phyloP scores from a whole-genome alignment of 2,888 invertebrate genomes.

The Mesorhabditis spiculigera region DNA sequence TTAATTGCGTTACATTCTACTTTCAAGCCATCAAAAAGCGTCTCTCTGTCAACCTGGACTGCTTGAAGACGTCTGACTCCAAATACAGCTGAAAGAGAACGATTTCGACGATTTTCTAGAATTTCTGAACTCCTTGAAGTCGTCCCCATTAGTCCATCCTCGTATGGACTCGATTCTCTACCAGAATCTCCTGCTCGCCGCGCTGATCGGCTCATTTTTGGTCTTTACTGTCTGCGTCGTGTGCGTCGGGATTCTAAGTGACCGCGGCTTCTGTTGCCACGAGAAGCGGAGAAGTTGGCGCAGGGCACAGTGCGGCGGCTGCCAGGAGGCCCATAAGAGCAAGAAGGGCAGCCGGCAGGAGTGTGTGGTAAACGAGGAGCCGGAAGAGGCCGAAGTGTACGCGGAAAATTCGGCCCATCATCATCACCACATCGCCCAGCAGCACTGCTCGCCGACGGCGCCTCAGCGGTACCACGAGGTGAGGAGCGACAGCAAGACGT shows the following conservation, averaged over 20 bases:
- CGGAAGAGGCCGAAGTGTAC: not conserved
- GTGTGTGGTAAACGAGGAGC: not conserved
- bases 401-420: too few species aligned
- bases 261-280: constrained; percentile 46
- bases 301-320: not conserved
- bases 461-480: not conserved
- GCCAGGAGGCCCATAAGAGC: not conserved
- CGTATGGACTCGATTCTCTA: constrained; percentile 51
- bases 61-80: too few species aligned
- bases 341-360: not conserved
- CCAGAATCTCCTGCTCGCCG: constrained; percentile 46
- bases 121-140: not conserved
- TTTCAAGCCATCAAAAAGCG: too few species aligned
- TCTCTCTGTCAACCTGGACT: too few species aligned
- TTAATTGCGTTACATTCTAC: too few species aligned
- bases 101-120: not conserved
- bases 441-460: not conserved
- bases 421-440: not conserved
- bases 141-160: not conserved
- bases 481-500: too few species aligned
- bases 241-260: constrained; percentile 49
- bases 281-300: constrained; percentile 11
- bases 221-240: constrained; percentile 52
- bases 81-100: not conserved
- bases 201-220: constrained; percentile 51